A percentile compares a stretch with the other conserved stretches of the same genome.
Evolutionary conservation across 1,140 invertebrate genomes (phyloP).

Genomic region (Drosophila bocki): DNA sequence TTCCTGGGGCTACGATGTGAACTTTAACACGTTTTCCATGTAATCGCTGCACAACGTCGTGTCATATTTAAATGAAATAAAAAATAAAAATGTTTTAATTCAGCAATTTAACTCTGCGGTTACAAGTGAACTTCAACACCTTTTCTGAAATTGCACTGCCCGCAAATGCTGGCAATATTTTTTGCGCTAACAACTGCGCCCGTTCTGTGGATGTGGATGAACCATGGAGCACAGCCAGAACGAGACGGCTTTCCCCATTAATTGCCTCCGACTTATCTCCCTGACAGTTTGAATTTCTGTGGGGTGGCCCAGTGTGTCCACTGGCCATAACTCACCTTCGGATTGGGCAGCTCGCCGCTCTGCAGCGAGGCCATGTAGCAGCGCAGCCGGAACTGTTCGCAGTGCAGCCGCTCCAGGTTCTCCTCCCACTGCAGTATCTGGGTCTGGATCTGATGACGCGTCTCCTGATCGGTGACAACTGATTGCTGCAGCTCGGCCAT

Average conservation of each 20-base stretch:
- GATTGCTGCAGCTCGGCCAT: constrained; percentile 99
- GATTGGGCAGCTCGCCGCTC: constrained; percentile 97
- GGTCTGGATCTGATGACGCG: constrained; percentile 94
- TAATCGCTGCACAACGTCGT: neutral
- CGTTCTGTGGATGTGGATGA: constrained; percentile 13
- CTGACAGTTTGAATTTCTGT: constrained; percentile 23
- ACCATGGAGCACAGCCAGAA: constrained; percentile 13
- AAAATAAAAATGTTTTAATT: neutral
- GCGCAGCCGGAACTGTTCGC: constrained; percentile 97
- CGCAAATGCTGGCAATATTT: constrained; percentile 36
- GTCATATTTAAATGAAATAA: constrained; percentile 6
- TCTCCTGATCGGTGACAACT: constrained; percentile 96
- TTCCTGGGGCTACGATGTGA: neutral
- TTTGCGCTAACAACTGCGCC: constrained; percentile 22
- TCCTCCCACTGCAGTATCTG: constrained; percentile 98
- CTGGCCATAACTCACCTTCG: constrained; percentile 91
- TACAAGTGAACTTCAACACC: constrained; percentile 4
- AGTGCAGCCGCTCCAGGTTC: constrained; percentile 97
- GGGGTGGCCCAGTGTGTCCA: neutral
- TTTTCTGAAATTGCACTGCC: neutral
- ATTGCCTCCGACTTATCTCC: constrained; percentile 45
- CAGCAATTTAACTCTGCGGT: constrained; percentile 10
- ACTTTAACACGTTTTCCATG: neutral
- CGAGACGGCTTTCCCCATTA: constrained; percentile 23
- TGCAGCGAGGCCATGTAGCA: constrained; percentile 99